Conservation (phyloP, 2,113 vertebrate species). For the Hemiscyllium ocellatum region DNA sequence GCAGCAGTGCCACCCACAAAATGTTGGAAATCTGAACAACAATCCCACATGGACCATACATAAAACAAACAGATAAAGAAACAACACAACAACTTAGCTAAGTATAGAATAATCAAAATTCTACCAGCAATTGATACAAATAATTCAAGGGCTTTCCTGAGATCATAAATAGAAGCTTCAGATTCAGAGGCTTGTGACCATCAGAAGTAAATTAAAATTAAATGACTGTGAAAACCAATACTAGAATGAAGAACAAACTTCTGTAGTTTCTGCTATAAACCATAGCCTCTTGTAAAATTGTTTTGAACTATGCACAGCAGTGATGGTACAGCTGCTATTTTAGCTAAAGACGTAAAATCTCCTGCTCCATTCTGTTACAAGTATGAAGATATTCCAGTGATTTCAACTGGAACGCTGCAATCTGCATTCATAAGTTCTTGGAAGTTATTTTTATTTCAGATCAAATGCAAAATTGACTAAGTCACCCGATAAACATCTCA, state of each 20-base stretch:
- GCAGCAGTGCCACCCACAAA: too few species aligned
- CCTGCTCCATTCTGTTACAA: background rate
- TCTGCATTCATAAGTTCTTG: background rate
- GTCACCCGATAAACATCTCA: background rate
- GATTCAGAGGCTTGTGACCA: background rate
- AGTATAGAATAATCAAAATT: constrained; percentile 1
- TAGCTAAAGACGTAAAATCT: background rate
- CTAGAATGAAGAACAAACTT: background rate
- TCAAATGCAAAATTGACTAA: background rate
- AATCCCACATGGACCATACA: background rate
- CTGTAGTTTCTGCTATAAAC: background rate
- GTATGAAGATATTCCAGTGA: background rate
- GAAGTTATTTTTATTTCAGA: background rate
- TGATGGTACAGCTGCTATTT: background rate
- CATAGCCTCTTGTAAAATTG: background rate
- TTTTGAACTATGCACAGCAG: background rate
- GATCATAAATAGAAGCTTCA: background rate
- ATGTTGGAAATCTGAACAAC: background rate
- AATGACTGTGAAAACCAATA: background rate
- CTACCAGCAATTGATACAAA: background rate
- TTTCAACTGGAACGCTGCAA: background rate
- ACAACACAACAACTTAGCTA: background rate
- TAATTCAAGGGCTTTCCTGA: background rate
- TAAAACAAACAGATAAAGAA: background rate
- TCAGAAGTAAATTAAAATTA: background rate